Evolutionary conservation across 2,888 invertebrate genomes (phyloP), one percentile per base, ranked within the genome.

Genomic region (Latrodectus hesperus): DNA sequence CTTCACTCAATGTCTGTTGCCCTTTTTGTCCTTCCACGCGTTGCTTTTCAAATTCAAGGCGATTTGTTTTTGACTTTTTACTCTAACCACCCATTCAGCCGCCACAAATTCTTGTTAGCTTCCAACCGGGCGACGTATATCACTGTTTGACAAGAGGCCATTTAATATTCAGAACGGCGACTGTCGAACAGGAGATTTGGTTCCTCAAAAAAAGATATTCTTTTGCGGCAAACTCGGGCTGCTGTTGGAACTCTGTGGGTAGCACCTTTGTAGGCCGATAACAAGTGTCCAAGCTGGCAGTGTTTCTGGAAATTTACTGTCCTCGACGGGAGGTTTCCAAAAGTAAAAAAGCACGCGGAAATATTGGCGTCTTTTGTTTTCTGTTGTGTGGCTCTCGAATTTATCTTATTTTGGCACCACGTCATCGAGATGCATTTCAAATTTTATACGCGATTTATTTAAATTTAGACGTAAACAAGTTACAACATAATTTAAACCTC

Each of bases 251-350:
- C 84, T 53, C 81, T 17, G 72, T 77, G 77, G 81, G 81, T 72
- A 55, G 72, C 53, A 55, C 11, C 70, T 74, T 51, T 70, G 65
- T 70, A 51, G 17, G 71, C 11, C 72, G 81, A 87, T 77, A 73
- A 71, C 72, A 77, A 65, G 86, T 82, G 86, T 81, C 76, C 81
- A 77, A 77, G 72, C 67, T 49, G 73, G 68, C 65, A 51, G 22
- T 67, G 76, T 86, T 80, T 26, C 26, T 17, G 38, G 67, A 55
- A 73, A 87, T 87, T 87, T 87, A 87, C 72, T 14, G 26, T 68
- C 70, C 81, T n/a, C 86, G 17, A 22, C 86, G 72, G 86, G 86
- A 67, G 81, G 86, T 81, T 68, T 72, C 26, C 22, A 11, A 74
- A 52, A 53, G 65, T 52, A 72, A 64, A 72, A 64, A 17, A n/a